Evolutionary conservation across 2,797 vertebrate genomes (phyloP).

Genomic region (Onychomys torridus): DNA sequence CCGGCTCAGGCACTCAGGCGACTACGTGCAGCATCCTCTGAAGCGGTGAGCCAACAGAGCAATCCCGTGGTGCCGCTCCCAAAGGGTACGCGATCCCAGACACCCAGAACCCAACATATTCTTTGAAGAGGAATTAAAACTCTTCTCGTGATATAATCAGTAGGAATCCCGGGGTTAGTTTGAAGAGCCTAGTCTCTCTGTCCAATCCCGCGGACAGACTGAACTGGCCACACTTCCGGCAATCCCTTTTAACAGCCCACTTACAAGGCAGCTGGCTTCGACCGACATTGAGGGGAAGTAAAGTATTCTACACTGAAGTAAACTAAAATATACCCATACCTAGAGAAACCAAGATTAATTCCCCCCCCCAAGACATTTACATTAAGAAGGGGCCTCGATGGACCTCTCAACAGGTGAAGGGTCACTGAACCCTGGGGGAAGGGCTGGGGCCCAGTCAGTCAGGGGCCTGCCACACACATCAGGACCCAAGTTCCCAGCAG

Average conservation of each 20-base stretch:
- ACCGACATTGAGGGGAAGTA: neutral
- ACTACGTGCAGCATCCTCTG: neutral
- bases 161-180: neutral
- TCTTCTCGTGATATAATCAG: neutral
- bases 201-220: neutral
- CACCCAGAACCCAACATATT: neutral
- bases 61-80: neutral
- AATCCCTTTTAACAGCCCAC: neutral
- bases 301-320: neutral
- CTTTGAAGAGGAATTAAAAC: neutral
- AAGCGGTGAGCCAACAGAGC: neutral
- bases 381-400: neutral
- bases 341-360: neutral
- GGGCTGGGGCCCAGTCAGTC: neutral
- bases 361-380: too few species aligned
- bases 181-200: neutral
- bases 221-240: neutral
- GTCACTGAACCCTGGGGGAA: neutral
- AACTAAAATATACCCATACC: neutral
- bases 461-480: neutral
- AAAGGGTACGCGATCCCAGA: neutral
- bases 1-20: neutral
- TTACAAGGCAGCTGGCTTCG: neutral
- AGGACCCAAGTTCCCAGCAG: neutral
- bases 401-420: neutral